Evolutionary conservation across 64 coral and sea anemone species (phyloP).

Genomic region (Trachythela sp.): DNA sequence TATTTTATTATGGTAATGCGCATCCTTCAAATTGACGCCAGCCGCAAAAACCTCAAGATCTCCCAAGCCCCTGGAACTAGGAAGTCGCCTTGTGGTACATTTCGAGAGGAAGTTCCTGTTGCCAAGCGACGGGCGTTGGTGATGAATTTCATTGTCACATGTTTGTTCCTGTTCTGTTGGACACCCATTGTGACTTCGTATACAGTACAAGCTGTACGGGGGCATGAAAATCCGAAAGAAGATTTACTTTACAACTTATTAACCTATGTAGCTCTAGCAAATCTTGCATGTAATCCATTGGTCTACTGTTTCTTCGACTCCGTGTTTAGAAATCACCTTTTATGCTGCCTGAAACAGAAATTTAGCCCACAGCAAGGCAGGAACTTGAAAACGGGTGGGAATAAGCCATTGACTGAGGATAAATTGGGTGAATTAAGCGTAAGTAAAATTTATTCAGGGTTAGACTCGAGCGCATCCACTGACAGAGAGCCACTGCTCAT

Average conservation of each 20-base stretch:
- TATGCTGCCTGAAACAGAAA: conserved; percentile 46
- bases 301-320: conserved; percentile 94
- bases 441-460: conserved; percentile 71
- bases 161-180: conserved; percentile 81
- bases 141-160: conserved; percentile 98
- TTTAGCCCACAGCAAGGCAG: conserved; percentile 41
- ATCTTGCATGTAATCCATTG: conserved; percentile 74
- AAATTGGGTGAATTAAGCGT: conserved; percentile 85
- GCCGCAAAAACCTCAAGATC: conserved; percentile 36
- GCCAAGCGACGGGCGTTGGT: conserved; percentile 84
- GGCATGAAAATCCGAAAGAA: conserved; percentile 20
- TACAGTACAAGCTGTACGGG: conserved; percentile 46
- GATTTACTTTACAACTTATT: conserved; percentile 62
- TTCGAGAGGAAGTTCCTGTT: conserved; percentile 62
- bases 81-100: conserved; percentile 54
- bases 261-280: conserved; percentile 68
- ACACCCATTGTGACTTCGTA: conserved; percentile 72
- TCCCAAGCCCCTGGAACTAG: conserved; percentile 39
- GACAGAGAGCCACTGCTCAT: conserved; percentile 65
- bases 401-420: conserved; percentile 52
- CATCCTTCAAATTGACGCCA: conserved; percentile 40
- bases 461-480: conserved; percentile 12
- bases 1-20: conserved; percentile 67
- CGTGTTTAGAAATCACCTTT: conserved; percentile 76
- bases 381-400: conserved; percentile 34